A percentile compares a stretch with the other conserved stretches of the same genome.
Evolutionary conservation across 2,797 vertebrate genomes (phyloP).

Genomic region (Erethizon dorsatum): DNA sequence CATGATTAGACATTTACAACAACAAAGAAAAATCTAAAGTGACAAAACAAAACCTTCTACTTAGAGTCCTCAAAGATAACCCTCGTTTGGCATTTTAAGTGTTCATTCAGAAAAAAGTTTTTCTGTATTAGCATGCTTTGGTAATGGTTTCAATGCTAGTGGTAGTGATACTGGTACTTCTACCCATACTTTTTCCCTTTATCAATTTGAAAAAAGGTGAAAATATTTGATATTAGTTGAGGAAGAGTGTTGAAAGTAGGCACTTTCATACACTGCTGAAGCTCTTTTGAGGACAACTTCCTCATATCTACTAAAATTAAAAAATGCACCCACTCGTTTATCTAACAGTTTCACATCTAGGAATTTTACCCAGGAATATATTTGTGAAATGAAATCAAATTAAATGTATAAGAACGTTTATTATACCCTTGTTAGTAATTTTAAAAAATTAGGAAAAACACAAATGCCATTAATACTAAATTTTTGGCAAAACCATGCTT

Average conservation of each 20-base stretch:
- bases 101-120: neutral
- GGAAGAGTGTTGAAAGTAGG: neutral
- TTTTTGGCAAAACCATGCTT: neutral
- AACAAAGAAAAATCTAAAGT: neutral
- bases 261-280: neutral
- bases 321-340: neutral
- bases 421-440: neutral
- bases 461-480: neutral
- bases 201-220: neutral
- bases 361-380: neutral
- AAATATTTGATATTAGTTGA: neutral
- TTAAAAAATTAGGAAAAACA: neutral
- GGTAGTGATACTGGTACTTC: neutral
- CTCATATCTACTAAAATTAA: neutral
- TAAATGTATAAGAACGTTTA: slow-evolving; percentile 17
- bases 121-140: neutral
- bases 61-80: slow-evolving; percentile 5
- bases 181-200: neutral
- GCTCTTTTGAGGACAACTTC: neutral
- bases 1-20: slow-evolving; percentile 16
- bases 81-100: neutral
- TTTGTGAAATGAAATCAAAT: slow-evolving; percentile 40
- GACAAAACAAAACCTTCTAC: neutral
- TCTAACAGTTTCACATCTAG: slow-evolving; percentile 1
- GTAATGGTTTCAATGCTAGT: neutral